These are phyloP conservation scores for Nezara viridula DNA, from an alignment of 2,888 invertebrate genomes.

Conservation along the genomic window DNA sequence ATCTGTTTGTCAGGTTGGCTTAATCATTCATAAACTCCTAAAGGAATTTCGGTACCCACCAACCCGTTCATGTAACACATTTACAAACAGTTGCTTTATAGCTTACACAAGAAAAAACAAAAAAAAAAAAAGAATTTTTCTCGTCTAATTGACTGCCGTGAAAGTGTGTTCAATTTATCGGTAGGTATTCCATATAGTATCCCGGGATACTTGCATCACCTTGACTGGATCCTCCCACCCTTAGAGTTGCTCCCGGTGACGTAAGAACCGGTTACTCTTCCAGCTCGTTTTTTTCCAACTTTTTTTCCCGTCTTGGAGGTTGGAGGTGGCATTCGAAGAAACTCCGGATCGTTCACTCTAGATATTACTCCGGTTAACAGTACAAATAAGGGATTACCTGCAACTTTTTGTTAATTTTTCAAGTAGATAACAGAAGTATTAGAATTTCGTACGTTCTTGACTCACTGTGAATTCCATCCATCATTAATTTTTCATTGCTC, in stretches of 20 bases:
- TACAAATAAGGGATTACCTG: not conserved
- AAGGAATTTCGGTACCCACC: not conserved
- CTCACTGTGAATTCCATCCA: not conserved
- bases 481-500: not conserved
- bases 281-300: conserved; percentile 15
- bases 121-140: not conserved
- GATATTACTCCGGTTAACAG: conserved; percentile 25
- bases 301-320: conserved; percentile 3
- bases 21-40: not conserved
- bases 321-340: conserved; percentile 44
- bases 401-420: not conserved
- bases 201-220: conserved; percentile 33
- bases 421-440: not conserved
- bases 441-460: not conserved
- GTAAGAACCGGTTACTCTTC: conserved; percentile 35
- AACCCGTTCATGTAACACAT: not conserved
- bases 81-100: not conserved
- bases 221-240: conserved; percentile 43
- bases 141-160: not conserved
- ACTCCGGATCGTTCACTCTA: conserved; percentile 25
- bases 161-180: conserved; percentile 16
- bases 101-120: not conserved
- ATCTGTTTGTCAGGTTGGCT: no score
- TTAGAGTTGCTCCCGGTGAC: conserved; percentile 19
- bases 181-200: conserved; percentile 37